Percentiles rank a stretch among this genome's conserved stretches.
phyloP scores from a whole-genome alignment of 1,140 invertebrate genomes.

The Phthorimaea operculella region DNA sequence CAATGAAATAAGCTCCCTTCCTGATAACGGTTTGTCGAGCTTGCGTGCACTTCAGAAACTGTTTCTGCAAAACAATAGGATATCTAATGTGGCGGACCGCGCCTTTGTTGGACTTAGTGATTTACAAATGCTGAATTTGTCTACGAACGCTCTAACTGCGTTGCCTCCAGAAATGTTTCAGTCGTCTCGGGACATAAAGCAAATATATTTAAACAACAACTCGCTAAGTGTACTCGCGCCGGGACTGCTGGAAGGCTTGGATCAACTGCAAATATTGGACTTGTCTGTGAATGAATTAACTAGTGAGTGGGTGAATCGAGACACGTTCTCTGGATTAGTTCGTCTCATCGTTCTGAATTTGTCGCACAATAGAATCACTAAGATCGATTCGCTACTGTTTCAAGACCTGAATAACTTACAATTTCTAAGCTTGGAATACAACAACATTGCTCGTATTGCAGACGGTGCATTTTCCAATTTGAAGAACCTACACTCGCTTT shows the following conservation, averaged over 20 bases:
- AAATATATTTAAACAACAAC: slow-evolving; percentile 86
- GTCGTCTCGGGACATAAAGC: slow-evolving; percentile 74
- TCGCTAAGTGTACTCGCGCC: slow-evolving; percentile 81
- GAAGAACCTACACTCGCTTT: slow-evolving; percentile 80
- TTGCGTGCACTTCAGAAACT: slow-evolving; percentile 75
- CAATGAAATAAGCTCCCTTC: slow-evolving; percentile 78
- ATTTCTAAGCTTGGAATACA: slow-evolving; percentile 80
- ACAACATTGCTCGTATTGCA: slow-evolving; percentile 77
- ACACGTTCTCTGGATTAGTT: slow-evolving; percentile 81
- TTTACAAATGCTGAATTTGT: slow-evolving; percentile 79
- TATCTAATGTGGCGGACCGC: slow-evolving; percentile 78
- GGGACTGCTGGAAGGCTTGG: slow-evolving; percentile 79
- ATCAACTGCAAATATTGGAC: slow-evolving; percentile 82
- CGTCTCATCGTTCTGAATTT: slow-evolving; percentile 81
- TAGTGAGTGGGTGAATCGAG: slow-evolving; percentile 81
- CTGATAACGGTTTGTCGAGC: slow-evolving; percentile 77
- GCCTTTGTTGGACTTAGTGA: slow-evolving; percentile 77
- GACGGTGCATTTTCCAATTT: slow-evolving; percentile 81
- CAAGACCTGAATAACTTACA: slow-evolving; percentile 81
- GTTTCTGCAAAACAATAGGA: slow-evolving; percentile 79
- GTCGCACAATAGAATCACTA: slow-evolving; percentile 78
- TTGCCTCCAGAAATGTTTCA: slow-evolving; percentile 83
- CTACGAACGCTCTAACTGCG: slow-evolving; percentile 79
- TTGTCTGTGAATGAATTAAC: slow-evolving; percentile 82
- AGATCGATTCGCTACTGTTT: slow-evolving; percentile 79